Percentiles rank a stretch among this genome's conserved stretches.
Conservation (phyloP, 1,140 invertebrate genomes). For the Pygmarrhopalites habei region DNA sequence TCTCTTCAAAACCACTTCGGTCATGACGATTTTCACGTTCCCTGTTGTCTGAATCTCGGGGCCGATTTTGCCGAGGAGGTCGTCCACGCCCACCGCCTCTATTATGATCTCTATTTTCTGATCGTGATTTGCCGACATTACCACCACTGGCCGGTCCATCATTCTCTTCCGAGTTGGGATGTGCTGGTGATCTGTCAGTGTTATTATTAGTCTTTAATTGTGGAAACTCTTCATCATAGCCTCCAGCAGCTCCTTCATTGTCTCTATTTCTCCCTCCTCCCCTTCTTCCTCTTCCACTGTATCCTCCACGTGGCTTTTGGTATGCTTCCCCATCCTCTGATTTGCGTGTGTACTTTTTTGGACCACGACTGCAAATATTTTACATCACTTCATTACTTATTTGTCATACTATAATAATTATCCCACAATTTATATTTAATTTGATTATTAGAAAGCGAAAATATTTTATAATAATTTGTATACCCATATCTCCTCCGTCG, state of each 20-base stretch:
- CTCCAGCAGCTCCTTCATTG: slow-evolving; percentile 1
- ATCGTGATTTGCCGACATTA: not conserved
- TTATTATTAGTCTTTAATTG: slow-evolving; percentile 10
- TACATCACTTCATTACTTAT: not conserved
- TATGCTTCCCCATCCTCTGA: slow-evolving; percentile 90
- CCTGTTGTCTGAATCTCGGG: slow-evolving; percentile 5
- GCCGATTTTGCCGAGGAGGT: not conserved
- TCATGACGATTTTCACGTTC: not conserved
- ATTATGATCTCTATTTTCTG: not conserved
- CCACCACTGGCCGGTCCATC: not conserved
- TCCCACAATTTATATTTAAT: too few species aligned
- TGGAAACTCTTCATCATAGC: slow-evolving; percentile 30
- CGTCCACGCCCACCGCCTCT: not conserved
- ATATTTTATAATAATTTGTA: too few species aligned
- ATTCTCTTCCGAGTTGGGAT: not conserved
- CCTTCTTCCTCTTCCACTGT: slow-evolving; percentile 20
- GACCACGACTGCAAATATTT: slow-evolving; percentile 60
- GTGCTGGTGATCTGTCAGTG: not conserved
- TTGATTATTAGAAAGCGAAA: too few species aligned
- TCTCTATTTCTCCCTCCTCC: slow-evolving; percentile 10
- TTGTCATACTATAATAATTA: not conserved
- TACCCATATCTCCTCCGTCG: slow-evolving; percentile 77
- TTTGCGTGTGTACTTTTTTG: slow-evolving; percentile 81
- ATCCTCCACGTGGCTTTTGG: slow-evolving; percentile 35
- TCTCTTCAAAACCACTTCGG: slow-evolving; percentile 5